phyloP scores from a whole-genome alignment of 2,888 invertebrate genomes.

The Xylota segnis region DNA sequence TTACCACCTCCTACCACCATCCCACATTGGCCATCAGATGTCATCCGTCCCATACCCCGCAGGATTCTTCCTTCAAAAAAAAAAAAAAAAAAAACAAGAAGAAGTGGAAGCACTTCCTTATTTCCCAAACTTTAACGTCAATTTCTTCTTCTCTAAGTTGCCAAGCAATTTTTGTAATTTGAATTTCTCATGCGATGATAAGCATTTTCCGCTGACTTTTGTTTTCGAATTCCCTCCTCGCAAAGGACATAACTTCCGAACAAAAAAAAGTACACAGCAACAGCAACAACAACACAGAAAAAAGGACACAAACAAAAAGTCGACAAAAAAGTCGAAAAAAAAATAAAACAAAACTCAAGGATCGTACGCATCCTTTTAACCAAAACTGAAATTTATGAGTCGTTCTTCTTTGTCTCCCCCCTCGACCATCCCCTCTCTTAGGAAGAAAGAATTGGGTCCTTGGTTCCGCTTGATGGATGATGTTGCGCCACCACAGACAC shows the following conservation, averaged over 20 bases:
- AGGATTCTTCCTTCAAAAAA: background rate
- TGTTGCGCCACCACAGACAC: background rate
- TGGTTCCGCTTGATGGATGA: background rate
- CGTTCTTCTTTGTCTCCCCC: too few relatives aligned
- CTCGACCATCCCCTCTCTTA: too few relatives aligned
- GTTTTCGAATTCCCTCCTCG: background rate
- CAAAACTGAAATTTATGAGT: slow-evolving; percentile 46
- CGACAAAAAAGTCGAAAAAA: background rate
- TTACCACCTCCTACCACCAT: background rate
- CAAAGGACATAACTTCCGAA: slow-evolving; percentile 3
- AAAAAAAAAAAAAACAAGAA: background rate
- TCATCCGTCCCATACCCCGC: too few relatives aligned
- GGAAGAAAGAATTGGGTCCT: background rate
- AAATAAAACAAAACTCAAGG: background rate
- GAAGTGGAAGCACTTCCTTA: background rate
- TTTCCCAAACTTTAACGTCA: slow-evolving; percentile 4
- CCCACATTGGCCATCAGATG: background rate
- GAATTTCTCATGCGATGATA: slow-evolving; percentile 44
- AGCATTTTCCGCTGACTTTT: slow-evolving; percentile 34
- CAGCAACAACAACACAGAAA: background rate
- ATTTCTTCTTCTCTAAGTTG: slow-evolving; percentile 18
- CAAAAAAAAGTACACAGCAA: background rate
- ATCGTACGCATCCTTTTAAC: slow-evolving; percentile 34
- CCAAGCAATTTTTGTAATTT: slow-evolving; percentile 45
- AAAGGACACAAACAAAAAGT: background rate